Base-by-base conservation (phyloP, 2,797 vertebrate genomes). In the Hypotaenidia philippensis region DNA sequence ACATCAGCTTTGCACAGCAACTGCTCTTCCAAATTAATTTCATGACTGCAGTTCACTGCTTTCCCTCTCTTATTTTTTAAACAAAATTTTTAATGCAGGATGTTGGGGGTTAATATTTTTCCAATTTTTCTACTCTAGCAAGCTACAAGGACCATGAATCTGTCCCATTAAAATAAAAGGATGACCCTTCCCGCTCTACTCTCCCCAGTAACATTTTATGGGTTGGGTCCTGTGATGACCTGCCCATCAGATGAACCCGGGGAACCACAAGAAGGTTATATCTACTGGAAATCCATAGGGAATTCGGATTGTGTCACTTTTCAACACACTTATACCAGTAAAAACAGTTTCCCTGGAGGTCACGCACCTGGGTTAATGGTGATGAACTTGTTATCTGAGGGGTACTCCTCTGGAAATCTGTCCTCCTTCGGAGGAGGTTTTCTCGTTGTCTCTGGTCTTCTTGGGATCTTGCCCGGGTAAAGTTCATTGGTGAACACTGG, bases 341-440 rank as follows among this genome's bases (percentile, higher is more conserved):
- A 70, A 70, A 61, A 18, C 1, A 3, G 15, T 29, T 68, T 72
- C 44, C 38, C 18, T 0, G 0, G 45, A 85, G 78, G 88, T 69
- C 84, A 95, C 98, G 97, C 88, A 98, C 98, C 98, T 97, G 98
- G 98, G 64, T 98, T 96, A 81, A 98, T 97, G 83, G 98, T 98
- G 97, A 98, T 98, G 93, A 98, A 98, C 91, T 89, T 98, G 93
- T 97, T 98, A 47, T 98, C 98, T 47, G 95, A 93, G 27, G 90
- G 95, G 53, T 92, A 87, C 47, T 94, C 96, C 92, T 98, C 98
- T 10, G 95, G 96, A 91, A 97, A 96, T 19, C 95, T 93, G 87
- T 96, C 94, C 25, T 96, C 96, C 66, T 88, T 96, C 31, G 95
- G 94, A 89, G 49, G 16, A 31, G 97, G 89, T 91, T 95, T 98